phyloP scores from a whole-genome alignment of 2,888 invertebrate genomes.

The Rosalia funebris region DNA sequence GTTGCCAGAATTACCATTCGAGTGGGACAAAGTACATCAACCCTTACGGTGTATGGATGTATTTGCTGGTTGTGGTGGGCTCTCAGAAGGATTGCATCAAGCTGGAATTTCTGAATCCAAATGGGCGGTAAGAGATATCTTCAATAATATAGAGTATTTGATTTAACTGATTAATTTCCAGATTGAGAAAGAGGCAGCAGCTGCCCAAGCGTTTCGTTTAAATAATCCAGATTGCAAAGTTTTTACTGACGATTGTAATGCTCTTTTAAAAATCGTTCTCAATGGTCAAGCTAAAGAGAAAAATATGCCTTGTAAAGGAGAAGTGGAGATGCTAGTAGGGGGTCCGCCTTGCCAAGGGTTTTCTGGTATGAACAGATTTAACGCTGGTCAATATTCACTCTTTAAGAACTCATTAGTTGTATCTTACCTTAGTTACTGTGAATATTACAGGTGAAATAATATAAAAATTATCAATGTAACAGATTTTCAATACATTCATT shows the following conservation, averaged over 20 bases:
- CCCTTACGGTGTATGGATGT: slow-evolving; percentile 79
- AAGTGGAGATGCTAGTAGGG: slow-evolving; percentile 85
- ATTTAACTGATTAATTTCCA: slow-evolving; percentile 38
- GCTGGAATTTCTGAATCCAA: slow-evolving; percentile 75
- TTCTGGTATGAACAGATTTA: slow-evolving; percentile 90
- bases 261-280: slow-evolving; percentile 74
- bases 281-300: slow-evolving; percentile 62
- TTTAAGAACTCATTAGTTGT: slow-evolving; percentile 88
- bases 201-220: slow-evolving; percentile 81
- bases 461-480: not conserved
- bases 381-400: slow-evolving; percentile 82
- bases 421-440: slow-evolving; percentile 84
- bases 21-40: slow-evolving; percentile 60
- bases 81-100: slow-evolving; percentile 79
- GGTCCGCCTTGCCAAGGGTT: slow-evolving; percentile 93
- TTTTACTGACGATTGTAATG: slow-evolving; percentile 85
- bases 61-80: slow-evolving; percentile 87
- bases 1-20: slow-evolving; percentile 51
- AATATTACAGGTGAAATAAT: slow-evolving; percentile 73
- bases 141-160: too few species aligned
- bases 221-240: slow-evolving; percentile 80
- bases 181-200: slow-evolving; percentile 80
- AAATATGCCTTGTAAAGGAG: slow-evolving; percentile 76
- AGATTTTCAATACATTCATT: slow-evolving; percentile 10
- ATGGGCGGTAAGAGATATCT: slow-evolving; percentile 73